Base-by-base conservation (phyloP, 2,888 invertebrate genomes). In the Acleris cristana region DNA sequence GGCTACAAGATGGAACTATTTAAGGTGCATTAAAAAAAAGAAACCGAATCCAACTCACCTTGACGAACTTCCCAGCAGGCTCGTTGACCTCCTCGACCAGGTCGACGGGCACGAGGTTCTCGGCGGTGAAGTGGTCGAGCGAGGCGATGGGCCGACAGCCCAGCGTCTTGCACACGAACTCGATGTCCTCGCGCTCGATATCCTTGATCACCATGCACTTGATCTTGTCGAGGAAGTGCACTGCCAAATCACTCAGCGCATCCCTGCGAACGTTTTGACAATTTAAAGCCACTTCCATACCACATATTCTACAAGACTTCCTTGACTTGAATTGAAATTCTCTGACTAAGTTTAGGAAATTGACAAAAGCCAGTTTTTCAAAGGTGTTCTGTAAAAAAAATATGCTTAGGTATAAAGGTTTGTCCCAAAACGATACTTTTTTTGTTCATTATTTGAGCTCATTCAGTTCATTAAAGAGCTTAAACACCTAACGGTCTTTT, bases 171-270 rank as follows among this genome's bases (percentile, higher is more conserved):
- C 98, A 99, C 21, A 99, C 96, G 88, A 99, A 99, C 81, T 99
- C 98, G 75, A 99, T 97, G 79, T 99, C 99, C 86, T 99, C 99
- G 62, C 99, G 95, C 88, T 99, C 99, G 65, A 99, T 95, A 83
- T 99, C 99, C 88, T 98, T 99, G 61, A 99, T 95, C 1, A 99
- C 99, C 96, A 99, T 96, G 64, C 99, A 98, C 88, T 99, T 99
- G 86, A 99, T 98, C 93, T 99, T 99, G 83, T 99, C 99, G 75
- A 99, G 93, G 92, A 99, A 99, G 86, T 99, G 99, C 75, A 99
- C 94, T 1, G 99, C 99, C 79, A 99, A 92, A 87, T 99, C 99
- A 74, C 97, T 99, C 21, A 99, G 95, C 7, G 99, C 99, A 94
- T 99, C 99, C 75, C 99, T 96, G 83, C n/a, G 68, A 71, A 59